Conservation (phyloP, 2,113 vertebrate genomes). For the Todiramphus chloris region DNA sequence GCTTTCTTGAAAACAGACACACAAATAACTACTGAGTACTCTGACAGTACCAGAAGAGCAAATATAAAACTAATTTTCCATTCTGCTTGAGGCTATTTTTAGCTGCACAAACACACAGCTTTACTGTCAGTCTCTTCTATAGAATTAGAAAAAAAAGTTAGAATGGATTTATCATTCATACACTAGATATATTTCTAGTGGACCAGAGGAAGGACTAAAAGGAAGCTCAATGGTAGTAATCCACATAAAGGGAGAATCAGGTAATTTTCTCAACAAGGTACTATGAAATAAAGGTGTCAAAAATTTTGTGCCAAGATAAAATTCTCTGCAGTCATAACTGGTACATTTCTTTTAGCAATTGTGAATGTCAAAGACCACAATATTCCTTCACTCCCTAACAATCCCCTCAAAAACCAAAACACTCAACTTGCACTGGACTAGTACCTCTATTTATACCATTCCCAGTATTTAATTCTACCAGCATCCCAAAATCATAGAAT, state of each 20-base stretch:
- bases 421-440: background rate
- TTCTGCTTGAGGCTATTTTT: slow-evolving; percentile 11
- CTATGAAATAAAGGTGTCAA: background rate
- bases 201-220: background rate
- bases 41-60: background rate
- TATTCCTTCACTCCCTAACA: background rate
- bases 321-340: background rate
- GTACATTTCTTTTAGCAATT: background rate
- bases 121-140: background rate
- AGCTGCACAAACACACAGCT: background rate
- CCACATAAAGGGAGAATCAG: background rate
- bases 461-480: background rate
- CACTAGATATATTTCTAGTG: background rate
- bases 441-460: background rate
- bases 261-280: background rate
- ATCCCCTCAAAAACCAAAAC: too few relatives aligned
- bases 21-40: background rate
- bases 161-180: background rate
- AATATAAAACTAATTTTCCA: background rate
- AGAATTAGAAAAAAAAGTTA: background rate
- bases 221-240: background rate
- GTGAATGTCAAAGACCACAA: background rate
- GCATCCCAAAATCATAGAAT: background rate
- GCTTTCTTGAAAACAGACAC: background rate
- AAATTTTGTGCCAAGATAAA: background rate